Conservation (phyloP, 2,113 vertebrate species). For the Colossoma macropomum region DNA sequence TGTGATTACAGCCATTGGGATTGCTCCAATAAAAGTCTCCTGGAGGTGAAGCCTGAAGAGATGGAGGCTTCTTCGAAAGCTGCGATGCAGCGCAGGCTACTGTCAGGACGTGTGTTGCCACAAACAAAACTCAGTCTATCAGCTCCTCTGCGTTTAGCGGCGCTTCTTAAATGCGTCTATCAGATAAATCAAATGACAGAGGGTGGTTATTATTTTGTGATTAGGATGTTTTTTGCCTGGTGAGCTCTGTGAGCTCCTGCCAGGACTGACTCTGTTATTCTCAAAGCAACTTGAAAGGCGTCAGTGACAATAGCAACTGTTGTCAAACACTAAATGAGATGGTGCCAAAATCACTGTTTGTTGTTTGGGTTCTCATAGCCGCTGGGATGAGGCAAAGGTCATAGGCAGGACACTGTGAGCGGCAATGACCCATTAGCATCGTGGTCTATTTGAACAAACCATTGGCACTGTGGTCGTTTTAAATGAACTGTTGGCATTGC, state of each 20-base stretch:
- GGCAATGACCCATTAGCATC: too few relatives aligned
- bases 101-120: background rate
- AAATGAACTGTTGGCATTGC: background rate
- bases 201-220: background rate
- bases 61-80: background rate
- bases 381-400: background rate
- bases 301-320: background rate
- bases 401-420: background rate
- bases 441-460: too few relatives aligned
- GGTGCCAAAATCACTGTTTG: conserved; percentile 2
- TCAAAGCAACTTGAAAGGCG: background rate
- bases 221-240: background rate
- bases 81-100: background rate
- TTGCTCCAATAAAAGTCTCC: background rate
- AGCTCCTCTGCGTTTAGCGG: background rate
- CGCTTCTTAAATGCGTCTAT: background rate
- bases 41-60: background rate
- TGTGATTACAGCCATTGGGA: background rate
- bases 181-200: background rate
- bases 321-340: background rate
- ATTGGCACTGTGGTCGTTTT: too few relatives aligned
- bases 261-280: background rate
- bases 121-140: background rate
- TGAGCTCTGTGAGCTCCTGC: background rate
- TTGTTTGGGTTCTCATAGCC: background rate